Evolutionary conservation across 1,140 invertebrate species (phyloP).

Genomic region (Drosophila takahashii): DNA sequence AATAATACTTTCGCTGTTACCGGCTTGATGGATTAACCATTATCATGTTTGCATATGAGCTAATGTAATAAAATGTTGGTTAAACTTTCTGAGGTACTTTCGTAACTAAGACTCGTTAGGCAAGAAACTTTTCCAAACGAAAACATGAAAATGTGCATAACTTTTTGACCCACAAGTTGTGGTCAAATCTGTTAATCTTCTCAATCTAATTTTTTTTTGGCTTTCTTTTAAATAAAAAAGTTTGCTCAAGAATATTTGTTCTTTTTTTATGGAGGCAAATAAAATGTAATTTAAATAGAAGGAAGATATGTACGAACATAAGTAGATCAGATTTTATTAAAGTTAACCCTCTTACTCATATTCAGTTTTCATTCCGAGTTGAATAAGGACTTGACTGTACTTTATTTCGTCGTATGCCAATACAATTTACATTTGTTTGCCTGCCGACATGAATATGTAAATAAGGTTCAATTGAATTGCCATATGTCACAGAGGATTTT

Average conservation of each 20-base stretch:
- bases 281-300: no score
- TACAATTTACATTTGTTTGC: slow-evolving; percentile 40
- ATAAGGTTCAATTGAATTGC: slow-evolving; percentile 37
- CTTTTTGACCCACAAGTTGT: background rate
- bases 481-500: slow-evolving; percentile 35
- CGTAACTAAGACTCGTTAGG: slow-evolving; percentile 5
- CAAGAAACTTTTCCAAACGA: slow-evolving; percentile 15
- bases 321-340: no score
- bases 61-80: slow-evolving; percentile 5
- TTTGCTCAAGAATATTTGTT: background rate
- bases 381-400: slow-evolving; percentile 12
- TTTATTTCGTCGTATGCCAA: slow-evolving; percentile 3
- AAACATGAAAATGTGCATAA: slow-evolving; percentile 10
- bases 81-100: slow-evolving; percentile 3
- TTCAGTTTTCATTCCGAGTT: background rate
- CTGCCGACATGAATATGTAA: slow-evolving; percentile 38
- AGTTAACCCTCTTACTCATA: background rate
- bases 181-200: background rate
- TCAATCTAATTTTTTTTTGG: slow-evolving; percentile 11
- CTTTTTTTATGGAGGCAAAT: no score
- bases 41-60: background rate
- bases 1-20: slow-evolving; percentile 6
- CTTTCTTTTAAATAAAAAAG: slow-evolving; percentile 15
- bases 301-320: no score
- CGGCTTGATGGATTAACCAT: slow-evolving; percentile 3